Percentiles rank a stretch among this genome's conserved stretches.
phyloP scores from a whole-genome alignment of 2,888 invertebrate genomes.

The Agrochola litura region DNA sequence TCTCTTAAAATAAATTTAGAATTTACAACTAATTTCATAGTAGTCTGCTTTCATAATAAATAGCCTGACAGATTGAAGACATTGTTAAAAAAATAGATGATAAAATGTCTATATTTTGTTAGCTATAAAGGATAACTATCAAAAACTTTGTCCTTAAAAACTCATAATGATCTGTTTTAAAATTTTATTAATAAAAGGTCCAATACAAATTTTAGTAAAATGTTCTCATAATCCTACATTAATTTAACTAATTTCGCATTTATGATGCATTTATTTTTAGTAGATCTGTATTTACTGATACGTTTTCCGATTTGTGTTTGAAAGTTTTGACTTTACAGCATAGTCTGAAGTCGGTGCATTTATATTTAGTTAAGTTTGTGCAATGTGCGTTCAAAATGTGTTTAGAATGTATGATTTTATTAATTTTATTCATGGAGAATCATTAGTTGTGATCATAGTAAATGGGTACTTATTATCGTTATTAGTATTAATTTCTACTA shows the following conservation, averaged over 20 bases:
- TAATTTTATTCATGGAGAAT: constrained; percentile 54
- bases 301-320: not conserved
- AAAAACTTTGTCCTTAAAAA: not conserved
- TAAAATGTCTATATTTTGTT: not conserved
- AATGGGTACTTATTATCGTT: not conserved
- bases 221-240: constrained; percentile 26
- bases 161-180: not conserved
- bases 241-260: constrained; percentile 55
- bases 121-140: not conserved
- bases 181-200: constrained; percentile 49
- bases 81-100: not conserved
- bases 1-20: not conserved
- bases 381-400: constrained; percentile 25
- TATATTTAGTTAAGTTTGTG: constrained; percentile 58
- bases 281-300: constrained; percentile 51
- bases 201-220: constrained; percentile 29
- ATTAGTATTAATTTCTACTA: not conserved
- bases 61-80: not conserved
- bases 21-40: not conserved
- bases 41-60: not conserved
- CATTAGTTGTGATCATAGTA: constrained; percentile 44
- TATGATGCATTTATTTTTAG: constrained; percentile 64
- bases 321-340: not conserved
- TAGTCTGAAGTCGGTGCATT: constrained; percentile 38
- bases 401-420: constrained; percentile 51